Evolutionary conservation across 2,797 vertebrate species (phyloP), one percentile per base, ranked within the genome.

Genomic region (Clarias pachynema): DNA sequence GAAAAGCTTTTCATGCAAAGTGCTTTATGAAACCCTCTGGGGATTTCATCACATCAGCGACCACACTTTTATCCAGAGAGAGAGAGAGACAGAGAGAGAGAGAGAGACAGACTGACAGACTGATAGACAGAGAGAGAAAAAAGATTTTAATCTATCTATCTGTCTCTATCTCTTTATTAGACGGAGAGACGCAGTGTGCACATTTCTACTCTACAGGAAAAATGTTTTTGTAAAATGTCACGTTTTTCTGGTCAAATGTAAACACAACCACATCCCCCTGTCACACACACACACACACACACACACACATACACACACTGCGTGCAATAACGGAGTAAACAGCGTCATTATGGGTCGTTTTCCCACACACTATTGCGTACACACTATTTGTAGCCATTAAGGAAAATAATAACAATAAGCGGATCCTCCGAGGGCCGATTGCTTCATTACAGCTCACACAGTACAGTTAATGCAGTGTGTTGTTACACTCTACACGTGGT

Each of bases 261-360:
- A 26, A 26, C 72, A 31, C 73, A 29, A 3, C 8, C 44, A 26
- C 14, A 49, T 49, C 7, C n/a, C 53, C 5, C 57, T 6, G 3
- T 20, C 77, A 62, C 75, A 79, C 75, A 60, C 53, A 78, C 74
- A 60, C 74, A 78, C 75, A 78, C 75, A 78, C 75, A 79, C 75
- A 79, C 75, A 79, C 57, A 79, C 77, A 79, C 77, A 79, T 31
- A 79, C 56, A 79, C 9, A 79, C 57, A 37, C 18, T 56, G 53
- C 24, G 14, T 40, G 24, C 37, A 66, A 12, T 44, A 49, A 26
- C 1, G 5, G n/a, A 68, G 34, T 83, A 72, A 78, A 82, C 29
- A 83, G 56, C 22, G 26, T 22, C 40, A 65, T 77, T 34, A 66
- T 77, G 57, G n/a, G 5, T 9, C 65, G 26, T 70, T 73, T 26